Base-by-base conservation (phyloP, 1,140 invertebrate genomes). In the Pemphigus obesinymphae region DNA sequence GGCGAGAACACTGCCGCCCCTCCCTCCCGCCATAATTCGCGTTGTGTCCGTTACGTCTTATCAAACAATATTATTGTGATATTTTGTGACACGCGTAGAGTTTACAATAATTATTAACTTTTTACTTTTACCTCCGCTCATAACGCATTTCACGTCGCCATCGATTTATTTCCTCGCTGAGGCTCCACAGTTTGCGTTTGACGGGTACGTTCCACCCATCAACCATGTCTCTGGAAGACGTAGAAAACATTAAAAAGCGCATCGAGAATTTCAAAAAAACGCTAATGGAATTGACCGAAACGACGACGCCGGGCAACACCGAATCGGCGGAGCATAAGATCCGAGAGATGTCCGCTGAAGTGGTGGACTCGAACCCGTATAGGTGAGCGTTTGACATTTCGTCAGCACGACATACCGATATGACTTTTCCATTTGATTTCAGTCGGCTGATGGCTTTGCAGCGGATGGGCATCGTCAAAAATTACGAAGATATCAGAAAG, bases 301-400 rank as follows among this genome's bases (percentile, higher is more conserved):
- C 37, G 8, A 15, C 31, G 8, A 11, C 37, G 8, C 23, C 31
- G 8, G 8, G 17, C 2, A 0, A 0, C 20, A 23, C 23, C 0
- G 48, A 48, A 8, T 11, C 29, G 1, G 26, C 70, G 0, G 23
- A 87, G 17, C 87, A 91, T 83, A 93, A 92, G 87, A 94, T 95
- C 85, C 87, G 88, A 1, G 87, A 91, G 83, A 96, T 97, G 92
- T 94, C 93, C 61, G 89, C 92, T 7, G 95, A 98, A 90, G 98
- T 99, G n/a, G 94, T 97, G 20, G 97, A 99, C 88, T 95, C 96
- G 0, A 99, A 99, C 90, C 98, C 98, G 1, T 99, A 99, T 90
- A 98, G 95, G 95, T 96, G 88, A 87, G 37, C 63, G 17, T 82
- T 58, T 48, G 10, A 17, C 5, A 13, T 13, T 7, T 31, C 1